These are phyloP conservation scores for Chrysolina haemoptera DNA, from an alignment of 2,888 invertebrate species.

Conservation along the genomic window DNA sequence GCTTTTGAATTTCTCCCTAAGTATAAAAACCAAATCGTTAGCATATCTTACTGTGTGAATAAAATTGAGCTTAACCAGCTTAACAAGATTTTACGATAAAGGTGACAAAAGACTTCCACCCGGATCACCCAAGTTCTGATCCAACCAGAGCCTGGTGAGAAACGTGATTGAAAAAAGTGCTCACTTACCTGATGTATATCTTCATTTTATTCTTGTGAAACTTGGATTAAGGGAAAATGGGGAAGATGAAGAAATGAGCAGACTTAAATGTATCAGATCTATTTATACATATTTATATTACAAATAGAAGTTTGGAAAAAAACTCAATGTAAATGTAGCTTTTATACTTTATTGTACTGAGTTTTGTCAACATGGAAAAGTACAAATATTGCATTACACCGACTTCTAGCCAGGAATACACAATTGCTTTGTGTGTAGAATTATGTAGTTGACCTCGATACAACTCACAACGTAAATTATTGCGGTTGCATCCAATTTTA, in stretches of 20 bases:
- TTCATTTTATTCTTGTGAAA: neutral
- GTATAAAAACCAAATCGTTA: no score
- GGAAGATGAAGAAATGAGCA: conserved; percentile 40
- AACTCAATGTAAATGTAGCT: conserved; percentile 62
- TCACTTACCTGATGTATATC: neutral
- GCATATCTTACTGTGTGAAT: no score
- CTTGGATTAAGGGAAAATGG: neutral
- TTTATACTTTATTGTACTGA: conserved; percentile 74
- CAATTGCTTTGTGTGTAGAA: conserved; percentile 67
- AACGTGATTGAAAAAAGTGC: neutral
- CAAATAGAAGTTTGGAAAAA: conserved; percentile 48
- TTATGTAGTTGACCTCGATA: conserved; percentile 50
- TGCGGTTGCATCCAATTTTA: conserved; percentile 50
- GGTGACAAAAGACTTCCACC: no score
- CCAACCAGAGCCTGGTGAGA: no score
- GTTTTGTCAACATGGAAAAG: conserved; percentile 76
- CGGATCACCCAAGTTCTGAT: no score
- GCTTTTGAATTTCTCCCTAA: no score
- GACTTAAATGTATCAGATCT: conserved; percentile 55
- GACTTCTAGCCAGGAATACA: conserved; percentile 70
- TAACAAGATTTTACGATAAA: no score
- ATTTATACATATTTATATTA: conserved; percentile 52
- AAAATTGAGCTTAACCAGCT: no score
- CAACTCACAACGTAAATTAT: conserved; percentile 50
- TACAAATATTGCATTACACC: conserved; percentile 77